phyloP scores from a whole-genome alignment of 2,797 vertebrate genomes.

The Mico argentatus region DNA sequence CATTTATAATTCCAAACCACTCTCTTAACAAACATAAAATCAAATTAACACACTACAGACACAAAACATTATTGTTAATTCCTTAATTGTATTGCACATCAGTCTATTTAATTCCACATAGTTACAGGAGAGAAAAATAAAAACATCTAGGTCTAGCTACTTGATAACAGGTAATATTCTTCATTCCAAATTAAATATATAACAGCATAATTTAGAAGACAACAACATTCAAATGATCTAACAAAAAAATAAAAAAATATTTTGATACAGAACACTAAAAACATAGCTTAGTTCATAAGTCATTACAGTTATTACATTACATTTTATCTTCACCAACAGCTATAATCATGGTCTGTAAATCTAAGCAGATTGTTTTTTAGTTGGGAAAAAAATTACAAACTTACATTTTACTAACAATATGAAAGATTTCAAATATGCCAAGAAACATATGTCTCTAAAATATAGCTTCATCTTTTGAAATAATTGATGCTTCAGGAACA shows the following conservation, averaged over 20 bases:
- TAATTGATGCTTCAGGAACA: neutral
- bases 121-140: slow-evolving; percentile 8
- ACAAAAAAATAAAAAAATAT: neutral
- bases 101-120: slow-evolving; percentile 30
- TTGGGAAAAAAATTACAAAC: neutral
- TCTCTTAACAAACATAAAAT: neutral
- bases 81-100: neutral
- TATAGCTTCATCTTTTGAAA: neutral
- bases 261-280: neutral
- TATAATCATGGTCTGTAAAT: neutral
- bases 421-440: neutral
- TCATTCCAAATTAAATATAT: neutral
- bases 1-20: slow-evolving; percentile 1
- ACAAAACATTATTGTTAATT: neutral
- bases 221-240: slow-evolving; percentile 34
- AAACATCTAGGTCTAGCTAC: neutral
- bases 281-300: neutral
- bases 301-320: neutral
- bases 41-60: neutral
- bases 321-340: neutral
- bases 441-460: neutral
- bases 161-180: neutral
- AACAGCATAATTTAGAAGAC: neutral
- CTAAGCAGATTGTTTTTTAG: neutral
- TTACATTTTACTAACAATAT: slow-evolving; percentile 8